Percentiles rank a stretch among this genome's conserved stretches.
Evolutionary conservation across 2,113 vertebrate genomes (phyloP).

Genomic region (Carassius gibelio): DNA sequence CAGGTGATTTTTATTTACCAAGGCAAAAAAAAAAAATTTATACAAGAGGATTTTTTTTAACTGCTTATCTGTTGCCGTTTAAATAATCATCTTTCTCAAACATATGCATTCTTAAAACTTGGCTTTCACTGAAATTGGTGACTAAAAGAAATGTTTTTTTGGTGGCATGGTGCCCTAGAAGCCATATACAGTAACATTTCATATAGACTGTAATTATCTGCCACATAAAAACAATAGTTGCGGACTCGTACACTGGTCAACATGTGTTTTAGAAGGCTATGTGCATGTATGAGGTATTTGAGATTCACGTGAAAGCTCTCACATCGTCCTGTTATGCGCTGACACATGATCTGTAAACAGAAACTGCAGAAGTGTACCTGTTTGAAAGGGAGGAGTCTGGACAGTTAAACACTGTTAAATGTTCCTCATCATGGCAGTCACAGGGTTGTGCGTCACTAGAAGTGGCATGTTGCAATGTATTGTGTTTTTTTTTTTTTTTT

Average conservation of each 20-base stretch:
- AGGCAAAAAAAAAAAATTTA: background rate
- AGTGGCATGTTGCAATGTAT: background rate
- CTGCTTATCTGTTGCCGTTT: background rate
- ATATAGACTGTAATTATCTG: background rate
- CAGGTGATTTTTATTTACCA: background rate
- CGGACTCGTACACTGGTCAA: background rate
- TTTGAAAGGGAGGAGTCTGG: background rate
- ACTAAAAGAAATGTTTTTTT: background rate
- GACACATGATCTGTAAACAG: background rate
- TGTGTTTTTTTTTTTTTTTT: background rate
- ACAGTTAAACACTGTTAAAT: background rate
- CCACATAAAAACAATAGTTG: background rate
- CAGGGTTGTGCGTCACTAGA: conserved; percentile 2
- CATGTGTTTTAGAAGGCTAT: background rate
- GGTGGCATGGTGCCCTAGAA: background rate
- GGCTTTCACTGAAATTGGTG: background rate
- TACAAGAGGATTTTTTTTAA: background rate
- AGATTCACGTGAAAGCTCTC: background rate
- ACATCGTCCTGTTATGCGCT: background rate
- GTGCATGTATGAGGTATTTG: background rate
- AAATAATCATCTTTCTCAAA: background rate
- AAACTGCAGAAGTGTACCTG: background rate
- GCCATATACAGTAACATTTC: background rate
- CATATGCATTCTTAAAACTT: background rate
- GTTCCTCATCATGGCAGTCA: background rate